Evolutionary conservation across 2,888 invertebrate species (phyloP).

Genomic region (Prosapia bicincta): DNA sequence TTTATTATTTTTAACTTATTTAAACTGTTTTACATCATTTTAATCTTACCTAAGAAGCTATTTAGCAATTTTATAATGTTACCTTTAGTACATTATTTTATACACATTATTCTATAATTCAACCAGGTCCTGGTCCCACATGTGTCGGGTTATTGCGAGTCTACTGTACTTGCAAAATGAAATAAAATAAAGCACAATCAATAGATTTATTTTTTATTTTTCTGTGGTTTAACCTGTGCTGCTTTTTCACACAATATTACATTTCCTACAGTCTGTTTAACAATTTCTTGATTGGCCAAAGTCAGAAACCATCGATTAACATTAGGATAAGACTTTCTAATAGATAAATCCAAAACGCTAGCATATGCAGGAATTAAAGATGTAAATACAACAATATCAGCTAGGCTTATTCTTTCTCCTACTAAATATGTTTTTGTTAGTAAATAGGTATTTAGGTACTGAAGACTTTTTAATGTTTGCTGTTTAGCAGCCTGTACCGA

Average conservation of each 20-base stretch:
- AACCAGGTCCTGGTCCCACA: no score
- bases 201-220: neutral
- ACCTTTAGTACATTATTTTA: no score
- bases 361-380: constrained; percentile 44
- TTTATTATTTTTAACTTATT: no score
- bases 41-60: no score
- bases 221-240: constrained; percentile 5
- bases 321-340: constrained; percentile 43
- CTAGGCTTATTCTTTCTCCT: constrained; percentile 47
- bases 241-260: constrained; percentile 42
- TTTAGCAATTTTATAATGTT: no score
- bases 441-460: constrained; percentile 43
- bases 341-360: constrained; percentile 40
- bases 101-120: no score
- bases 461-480: constrained; percentile 41
- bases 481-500: constrained; percentile 39
- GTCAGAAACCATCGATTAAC: constrained; percentile 49
- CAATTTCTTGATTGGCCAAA: constrained; percentile 45
- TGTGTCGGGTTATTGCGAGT: no score
- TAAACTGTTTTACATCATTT: no score
- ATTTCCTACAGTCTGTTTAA: constrained; percentile 41
- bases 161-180: no score
- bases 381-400: constrained; percentile 47
- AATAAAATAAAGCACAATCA: neutral
- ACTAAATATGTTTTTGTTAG: constrained; percentile 46